Base-by-base conservation (phyloP, 2,113 vertebrate genomes). In the Tachysurus vachellii region DNA sequence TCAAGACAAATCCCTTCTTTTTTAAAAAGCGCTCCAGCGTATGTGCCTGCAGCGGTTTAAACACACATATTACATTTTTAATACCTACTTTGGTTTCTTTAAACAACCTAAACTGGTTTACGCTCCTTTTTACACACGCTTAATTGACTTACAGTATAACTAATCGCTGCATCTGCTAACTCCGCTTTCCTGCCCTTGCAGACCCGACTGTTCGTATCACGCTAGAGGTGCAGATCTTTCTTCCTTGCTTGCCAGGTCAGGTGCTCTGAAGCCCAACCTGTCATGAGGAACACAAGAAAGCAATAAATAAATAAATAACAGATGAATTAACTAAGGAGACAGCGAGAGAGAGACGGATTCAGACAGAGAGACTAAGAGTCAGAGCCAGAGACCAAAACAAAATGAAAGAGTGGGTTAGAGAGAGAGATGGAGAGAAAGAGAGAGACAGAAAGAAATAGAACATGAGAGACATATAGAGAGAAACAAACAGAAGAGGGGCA, bases 21-120 rank as follows among this genome's bases (percentile, higher is more conserved):
- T 93, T 83, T 94, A 94, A 95, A 94, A 95, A 95, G 93, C 59
- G 93, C 94, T 95, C 92, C 93, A 94, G 94, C 94, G 93, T 94
- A 94, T 94, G 88, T 53, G 95, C 95, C 93, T 84, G 64, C 84
- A 93, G 95, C 94, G 31, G 91, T 94, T 95, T 93, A 95, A 95
- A 95, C 94, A 95, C 95, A 96, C 94, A 94, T 95, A 94, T 95
- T 96, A 95, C 95, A 95, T 96, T 96, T 96, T 95, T 95, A 96
- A 96, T 95, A 94, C 95, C 94, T 95, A 96, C 95, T 96, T 95
- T 95, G 93, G 95, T 95, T 95, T 95, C 94, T 95, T 90, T 95
- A 95, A 96, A 95, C 95, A 95, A 94, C 94, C 95, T 95, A 94
- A 95, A 95, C 95, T 93, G 92, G 93, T 96, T 95, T 95, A 94